Evolutionary conservation across 2,888 invertebrate species (phyloP).

Genomic region (Pterostichus niger): DNA sequence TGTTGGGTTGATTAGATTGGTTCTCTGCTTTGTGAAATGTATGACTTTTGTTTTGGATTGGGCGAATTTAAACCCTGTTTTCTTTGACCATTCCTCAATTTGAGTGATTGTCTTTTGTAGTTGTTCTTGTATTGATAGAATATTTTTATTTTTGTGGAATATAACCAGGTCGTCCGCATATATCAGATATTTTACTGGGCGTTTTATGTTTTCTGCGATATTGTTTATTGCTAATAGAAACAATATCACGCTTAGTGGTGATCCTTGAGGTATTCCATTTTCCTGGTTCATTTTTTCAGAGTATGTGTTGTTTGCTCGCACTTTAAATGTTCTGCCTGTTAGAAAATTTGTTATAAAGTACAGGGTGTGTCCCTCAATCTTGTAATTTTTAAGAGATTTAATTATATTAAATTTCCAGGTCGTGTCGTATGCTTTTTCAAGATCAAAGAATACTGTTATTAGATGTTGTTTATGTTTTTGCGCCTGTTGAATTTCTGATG

Average conservation of each 20-base stretch:
- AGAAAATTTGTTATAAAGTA: conserved; percentile 2
- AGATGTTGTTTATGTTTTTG: not conserved
- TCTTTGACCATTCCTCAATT: conserved; percentile 6
- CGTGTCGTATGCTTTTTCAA: conserved; percentile 17
- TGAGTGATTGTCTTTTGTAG: not conserved
- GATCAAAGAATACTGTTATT: conserved; percentile 6
- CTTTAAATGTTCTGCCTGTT: conserved; percentile 22
- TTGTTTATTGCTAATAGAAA: conserved; percentile 18
- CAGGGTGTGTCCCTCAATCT: conserved; percentile 1
- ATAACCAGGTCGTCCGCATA: conserved; percentile 32
- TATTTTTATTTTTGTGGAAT: conserved; percentile 27
- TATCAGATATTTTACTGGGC: conserved; percentile 21
- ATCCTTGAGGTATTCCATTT: conserved; percentile 5
- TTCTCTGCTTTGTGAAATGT: no score
- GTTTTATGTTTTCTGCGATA: conserved; percentile 7
- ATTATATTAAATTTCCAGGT: conserved; percentile 15
- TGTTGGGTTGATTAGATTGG: no score
- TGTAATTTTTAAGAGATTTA: not conserved
- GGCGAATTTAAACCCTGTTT: conserved; percentile 30
- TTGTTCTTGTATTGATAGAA: conserved; percentile 13
- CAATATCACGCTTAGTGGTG: not conserved
- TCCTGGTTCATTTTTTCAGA: conserved; percentile 21
- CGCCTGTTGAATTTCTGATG: conserved; percentile 17
- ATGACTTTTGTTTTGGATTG: no score
- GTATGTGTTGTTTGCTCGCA: not conserved